phyloP scores from a whole-genome alignment of 2,888 invertebrate genomes.

The Ophraella communa region DNA sequence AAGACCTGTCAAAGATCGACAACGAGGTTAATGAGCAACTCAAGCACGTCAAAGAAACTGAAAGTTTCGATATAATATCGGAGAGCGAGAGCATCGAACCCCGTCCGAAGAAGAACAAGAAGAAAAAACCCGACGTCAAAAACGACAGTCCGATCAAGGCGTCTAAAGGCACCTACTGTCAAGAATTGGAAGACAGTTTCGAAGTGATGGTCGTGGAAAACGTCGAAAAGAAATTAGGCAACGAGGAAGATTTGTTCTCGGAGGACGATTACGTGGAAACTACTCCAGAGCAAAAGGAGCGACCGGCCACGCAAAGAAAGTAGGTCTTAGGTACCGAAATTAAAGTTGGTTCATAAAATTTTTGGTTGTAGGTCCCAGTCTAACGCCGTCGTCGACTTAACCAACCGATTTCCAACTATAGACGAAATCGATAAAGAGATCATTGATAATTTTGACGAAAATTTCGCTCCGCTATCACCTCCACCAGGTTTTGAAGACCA shows the following conservation, averaged over 20 bases:
- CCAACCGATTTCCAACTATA: background rate
- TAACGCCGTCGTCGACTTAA: background rate
- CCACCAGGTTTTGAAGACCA: constrained; percentile 42
- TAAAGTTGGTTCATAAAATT: background rate
- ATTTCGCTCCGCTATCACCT: constrained; percentile 38
- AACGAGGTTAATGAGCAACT: constrained; percentile 12
- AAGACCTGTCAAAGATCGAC: constrained; percentile 26
- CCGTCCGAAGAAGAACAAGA: constrained; percentile 18
- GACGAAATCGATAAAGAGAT: constrained; percentile 4
- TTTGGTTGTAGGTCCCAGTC: constrained; percentile 21
- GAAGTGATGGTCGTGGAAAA: constrained; percentile 24
- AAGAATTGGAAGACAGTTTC: constrained; percentile 30
- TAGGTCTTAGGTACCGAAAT: background rate
- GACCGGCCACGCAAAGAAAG: constrained; percentile 1
- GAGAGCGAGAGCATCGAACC: constrained; percentile 26
- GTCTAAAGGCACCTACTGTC: constrained; percentile 6
- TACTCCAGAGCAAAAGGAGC: constrained; percentile 47
- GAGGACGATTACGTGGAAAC: constrained; percentile 50
- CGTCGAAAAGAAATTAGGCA: constrained; percentile 13
- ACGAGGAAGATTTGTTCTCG: constrained; percentile 41
- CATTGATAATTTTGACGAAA: constrained; percentile 25
- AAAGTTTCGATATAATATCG: constrained; percentile 31
- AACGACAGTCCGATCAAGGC: background rate
- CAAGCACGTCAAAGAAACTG: constrained; percentile 1
- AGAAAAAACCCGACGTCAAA: background rate